phyloP scores from a whole-genome alignment of 2,797 vertebrate species.

The Gadopsis bispinosus region DNA sequence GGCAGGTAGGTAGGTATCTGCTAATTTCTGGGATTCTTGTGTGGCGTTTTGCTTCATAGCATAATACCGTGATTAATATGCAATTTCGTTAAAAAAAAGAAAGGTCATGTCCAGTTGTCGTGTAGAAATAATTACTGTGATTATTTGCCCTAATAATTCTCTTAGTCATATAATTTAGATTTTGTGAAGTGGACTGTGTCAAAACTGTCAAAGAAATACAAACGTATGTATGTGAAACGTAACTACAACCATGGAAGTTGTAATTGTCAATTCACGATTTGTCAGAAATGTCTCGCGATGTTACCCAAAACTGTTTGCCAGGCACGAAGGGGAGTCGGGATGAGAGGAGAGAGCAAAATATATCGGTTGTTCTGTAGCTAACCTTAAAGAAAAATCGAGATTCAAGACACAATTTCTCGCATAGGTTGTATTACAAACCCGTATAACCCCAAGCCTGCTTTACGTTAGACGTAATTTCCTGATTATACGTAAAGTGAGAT shows the following conservation, averaged over 20 bases:
- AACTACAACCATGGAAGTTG: conserved; percentile 40
- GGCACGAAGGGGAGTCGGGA: conserved; percentile 65
- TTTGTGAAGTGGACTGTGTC: background rate
- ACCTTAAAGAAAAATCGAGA: conserved; percentile 42
- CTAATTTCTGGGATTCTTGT: background rate
- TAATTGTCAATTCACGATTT: background rate
- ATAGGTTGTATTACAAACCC: conserved; percentile 39
- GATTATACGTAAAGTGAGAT: conserved; percentile 41
- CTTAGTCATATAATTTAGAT: background rate
- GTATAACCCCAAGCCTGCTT: conserved; percentile 8
- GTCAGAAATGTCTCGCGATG: conserved; percentile 80
- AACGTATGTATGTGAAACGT: background rate
- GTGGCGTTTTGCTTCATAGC: background rate
- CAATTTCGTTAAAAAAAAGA: background rate
- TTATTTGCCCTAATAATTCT: background rate
- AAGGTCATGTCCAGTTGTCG: background rate
- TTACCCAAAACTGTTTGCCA: conserved; percentile 54
- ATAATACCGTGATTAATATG: background rate
- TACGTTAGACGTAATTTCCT: conserved; percentile 33
- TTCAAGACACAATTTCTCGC: conserved; percentile 36
- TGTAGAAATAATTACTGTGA: background rate
- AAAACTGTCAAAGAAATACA: background rate
- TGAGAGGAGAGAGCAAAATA: conserved; percentile 62
- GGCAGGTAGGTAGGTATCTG: too few relatives aligned
- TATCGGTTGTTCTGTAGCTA: conserved; percentile 38